Evolutionary conservation across 1,140 invertebrate species (phyloP).

Genomic region (Archivesica marissinica): DNA sequence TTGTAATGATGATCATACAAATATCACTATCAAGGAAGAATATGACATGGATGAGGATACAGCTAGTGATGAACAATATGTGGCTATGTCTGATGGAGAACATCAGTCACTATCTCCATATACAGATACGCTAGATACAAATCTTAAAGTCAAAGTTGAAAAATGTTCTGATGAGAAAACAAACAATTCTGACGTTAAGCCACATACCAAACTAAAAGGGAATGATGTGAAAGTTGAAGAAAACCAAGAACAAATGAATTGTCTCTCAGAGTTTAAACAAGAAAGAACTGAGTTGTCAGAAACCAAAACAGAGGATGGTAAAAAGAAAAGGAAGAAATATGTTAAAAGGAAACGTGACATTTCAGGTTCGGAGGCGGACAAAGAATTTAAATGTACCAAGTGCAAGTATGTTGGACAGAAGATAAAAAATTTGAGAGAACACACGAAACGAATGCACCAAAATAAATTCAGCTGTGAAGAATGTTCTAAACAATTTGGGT

Average conservation of each 20-base stretch:
- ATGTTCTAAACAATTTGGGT: slow-evolving; percentile 73
- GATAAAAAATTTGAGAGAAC: slow-evolving; percentile 40
- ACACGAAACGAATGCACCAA: slow-evolving; percentile 59
- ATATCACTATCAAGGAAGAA: slow-evolving; percentile 25
- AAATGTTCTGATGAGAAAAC: not conserved
- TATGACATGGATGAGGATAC: slow-evolving; percentile 51
- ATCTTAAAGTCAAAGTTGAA: slow-evolving; percentile 25
- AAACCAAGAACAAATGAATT: not conserved
- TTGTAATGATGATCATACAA: not conserved
- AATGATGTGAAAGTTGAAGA: not conserved
- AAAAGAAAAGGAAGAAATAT: not conserved
- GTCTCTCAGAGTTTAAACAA: not conserved
- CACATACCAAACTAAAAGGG: not conserved
- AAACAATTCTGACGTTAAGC: not conserved
- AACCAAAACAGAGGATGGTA: not conserved
- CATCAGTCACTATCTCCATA: not conserved
- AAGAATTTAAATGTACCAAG: slow-evolving; percentile 25
- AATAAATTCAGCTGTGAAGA: slow-evolving; percentile 67
- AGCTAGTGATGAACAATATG: slow-evolving; percentile 34
- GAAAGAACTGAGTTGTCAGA: not conserved
- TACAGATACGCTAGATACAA: not conserved
- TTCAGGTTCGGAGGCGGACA: not conserved
- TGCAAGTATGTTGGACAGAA: slow-evolving; percentile 54
- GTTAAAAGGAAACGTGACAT: not conserved
- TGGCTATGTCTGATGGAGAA: not conserved